Evolutionary conservation across 1,140 invertebrate genomes (phyloP).

Genomic region (Cheumatopsyche charites): DNA sequence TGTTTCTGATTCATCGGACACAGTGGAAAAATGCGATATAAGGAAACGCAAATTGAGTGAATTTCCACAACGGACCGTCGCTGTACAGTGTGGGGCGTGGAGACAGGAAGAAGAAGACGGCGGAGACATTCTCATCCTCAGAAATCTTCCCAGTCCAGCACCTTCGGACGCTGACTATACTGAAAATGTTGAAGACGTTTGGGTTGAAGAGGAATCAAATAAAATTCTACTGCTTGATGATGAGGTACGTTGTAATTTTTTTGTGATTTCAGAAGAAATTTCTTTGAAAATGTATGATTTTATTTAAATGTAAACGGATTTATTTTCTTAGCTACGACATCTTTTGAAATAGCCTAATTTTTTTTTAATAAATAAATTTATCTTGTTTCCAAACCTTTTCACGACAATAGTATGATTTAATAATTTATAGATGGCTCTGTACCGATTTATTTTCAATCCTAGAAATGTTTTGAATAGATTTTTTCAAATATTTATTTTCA

Average conservation of each 20-base stretch:
- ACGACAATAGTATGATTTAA: too few relatives aligned
- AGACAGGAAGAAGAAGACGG: constrained; percentile 59
- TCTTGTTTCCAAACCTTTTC: too few relatives aligned
- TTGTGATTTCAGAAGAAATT: too few relatives aligned
- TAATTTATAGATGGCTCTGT: too few relatives aligned
- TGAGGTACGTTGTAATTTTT: constrained; percentile 51
- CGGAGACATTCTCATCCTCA: constrained; percentile 57
- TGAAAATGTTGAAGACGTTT: constrained; percentile 59
- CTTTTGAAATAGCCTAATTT: too few relatives aligned
- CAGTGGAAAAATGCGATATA: background rate
- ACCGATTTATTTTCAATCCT: too few relatives aligned
- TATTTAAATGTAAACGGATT: too few relatives aligned
- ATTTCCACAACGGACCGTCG: constrained; percentile 53
- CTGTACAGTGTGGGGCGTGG: constrained; percentile 61
- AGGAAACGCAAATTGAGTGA: constrained; percentile 24
- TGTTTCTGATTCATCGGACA: background rate
- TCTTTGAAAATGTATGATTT: too few relatives aligned
- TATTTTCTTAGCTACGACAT: too few relatives aligned
- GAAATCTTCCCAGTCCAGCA: constrained; percentile 55
- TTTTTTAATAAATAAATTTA: too few relatives aligned
- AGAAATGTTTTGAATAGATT: too few relatives aligned
- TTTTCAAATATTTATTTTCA: too few relatives aligned
- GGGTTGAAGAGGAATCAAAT: constrained; percentile 52
- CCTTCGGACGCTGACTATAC: constrained; percentile 54
- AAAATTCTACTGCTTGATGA: constrained; percentile 43